Evolutionary conservation across 2,113 vertebrate genomes (phyloP).

Genomic region (Chaenocephalus aceratus): DNA sequence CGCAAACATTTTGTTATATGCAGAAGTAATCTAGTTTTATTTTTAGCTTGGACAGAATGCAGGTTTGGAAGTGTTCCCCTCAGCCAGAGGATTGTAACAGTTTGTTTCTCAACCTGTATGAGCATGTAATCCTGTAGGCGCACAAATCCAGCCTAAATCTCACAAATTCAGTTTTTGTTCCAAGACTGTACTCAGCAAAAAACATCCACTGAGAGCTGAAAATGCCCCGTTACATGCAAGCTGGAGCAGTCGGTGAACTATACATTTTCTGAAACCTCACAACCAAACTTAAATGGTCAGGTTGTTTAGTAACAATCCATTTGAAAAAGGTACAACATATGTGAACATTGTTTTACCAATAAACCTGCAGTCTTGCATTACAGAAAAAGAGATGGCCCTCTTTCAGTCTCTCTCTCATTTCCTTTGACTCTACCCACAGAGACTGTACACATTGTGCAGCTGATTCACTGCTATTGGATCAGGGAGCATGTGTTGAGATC

Average conservation of each 20-base stretch:
- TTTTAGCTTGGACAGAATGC: neutral
- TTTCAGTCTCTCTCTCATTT: slow-evolving; percentile 1
- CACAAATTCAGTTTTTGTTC: slow-evolving; percentile 34
- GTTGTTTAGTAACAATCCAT: neutral
- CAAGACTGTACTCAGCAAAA: slow-evolving; percentile 25
- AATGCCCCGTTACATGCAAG: neutral
- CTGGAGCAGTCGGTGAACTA: neutral
- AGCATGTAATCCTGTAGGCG: slow-evolving; percentile 53
- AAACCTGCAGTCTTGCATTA: neutral
- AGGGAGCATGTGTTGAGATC: slow-evolving; percentile 46
- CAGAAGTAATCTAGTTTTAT: slow-evolving; percentile 8
- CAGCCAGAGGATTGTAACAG: slow-evolving; percentile 42
- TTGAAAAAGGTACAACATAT: neutral
- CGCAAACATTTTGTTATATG: neutral
- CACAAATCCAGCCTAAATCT: slow-evolving; percentile 65
- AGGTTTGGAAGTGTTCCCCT: slow-evolving; percentile 37
- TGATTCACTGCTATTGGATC: slow-evolving; percentile 48
- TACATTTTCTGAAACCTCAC: no score
- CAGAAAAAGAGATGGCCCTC: neutral
- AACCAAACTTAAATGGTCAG: no score
- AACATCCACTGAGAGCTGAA: slow-evolving; percentile 27
- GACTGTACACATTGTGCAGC: slow-evolving; percentile 11
- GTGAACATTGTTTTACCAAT: neutral
- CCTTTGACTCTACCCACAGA: no score
- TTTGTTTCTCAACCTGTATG: slow-evolving; percentile 49